phyloP scores from a whole-genome alignment of 2,113 vertebrate species.

The Xenopus tropicalis region UCB_Xtro_10.0 CM004443.2:171767001-171767500 shows the following conservation, averaged over 20 bases:
- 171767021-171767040: too few species aligned
- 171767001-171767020: too few species aligned
- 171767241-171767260: conserved; percentile 52
- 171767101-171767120: too few species aligned
- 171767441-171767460: background rate
- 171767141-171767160: background rate
- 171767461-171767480: background rate
- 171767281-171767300: conserved; percentile 45
- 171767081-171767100: too few species aligned
- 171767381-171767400: background rate
- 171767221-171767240: conserved; percentile 44
- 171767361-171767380: conserved; percentile 18
- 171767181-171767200: conserved; percentile 29
- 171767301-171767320: conserved; percentile 47
- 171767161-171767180: background rate
- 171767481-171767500: background rate
- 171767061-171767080: too few species aligned
- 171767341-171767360: conserved; percentile 38
- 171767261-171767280: conserved; percentile 44
- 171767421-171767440: background rate
- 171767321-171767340: conserved; percentile 40
- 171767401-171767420: background rate
- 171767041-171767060: too few species aligned
- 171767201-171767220: conserved; percentile 47
- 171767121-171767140: background rate